Conservation (phyloP, 2,888 invertebrate species). For the Harpalus rufipes region DNA sequence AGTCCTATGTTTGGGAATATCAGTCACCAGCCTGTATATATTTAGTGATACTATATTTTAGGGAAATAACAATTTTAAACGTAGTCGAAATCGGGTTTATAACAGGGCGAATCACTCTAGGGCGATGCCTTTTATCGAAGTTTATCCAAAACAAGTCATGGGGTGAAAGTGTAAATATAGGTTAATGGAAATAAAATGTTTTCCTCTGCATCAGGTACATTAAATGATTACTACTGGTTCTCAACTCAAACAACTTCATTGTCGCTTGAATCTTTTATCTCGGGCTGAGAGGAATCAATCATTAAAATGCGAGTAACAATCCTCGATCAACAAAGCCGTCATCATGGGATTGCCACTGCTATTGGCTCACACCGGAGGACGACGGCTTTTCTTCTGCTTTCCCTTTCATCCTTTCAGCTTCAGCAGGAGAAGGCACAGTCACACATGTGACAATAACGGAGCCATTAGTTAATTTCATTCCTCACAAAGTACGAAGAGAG, state of each 20-base stretch:
- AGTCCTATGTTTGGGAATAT: no score
- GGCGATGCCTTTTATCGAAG: no score
- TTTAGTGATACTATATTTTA: no score
- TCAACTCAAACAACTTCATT: slow-evolving; percentile 12
- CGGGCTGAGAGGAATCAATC: slow-evolving; percentile 17
- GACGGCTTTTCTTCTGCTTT: slow-evolving; percentile 9
- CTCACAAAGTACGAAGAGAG: slow-evolving; percentile 2
- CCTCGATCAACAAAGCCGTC: slow-evolving; percentile 42
- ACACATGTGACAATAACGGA: slow-evolving; percentile 29
- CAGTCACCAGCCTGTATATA: no score
- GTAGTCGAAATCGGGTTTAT: no score
- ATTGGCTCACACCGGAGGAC: background rate
- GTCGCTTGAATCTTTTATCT: slow-evolving; percentile 15
- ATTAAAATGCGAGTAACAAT: slow-evolving; percentile 39
- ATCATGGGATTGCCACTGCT: slow-evolving; percentile 17
- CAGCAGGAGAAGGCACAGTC: background rate
- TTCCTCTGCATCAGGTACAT: background rate
- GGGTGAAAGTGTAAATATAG: slow-evolving; percentile 7
- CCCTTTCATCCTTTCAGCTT: slow-evolving; percentile 11
- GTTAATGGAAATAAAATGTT: slow-evolving; percentile 11
- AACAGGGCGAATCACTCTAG: no score
- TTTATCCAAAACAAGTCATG: background rate
- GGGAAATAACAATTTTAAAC: no score
- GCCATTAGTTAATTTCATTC: slow-evolving; percentile 54
- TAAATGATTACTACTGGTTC: background rate